These are phyloP conservation scores for Aporrectodea caliginosa DNA, from an alignment of 1,140 invertebrate genomes.

Conservation along the genomic window DNA sequence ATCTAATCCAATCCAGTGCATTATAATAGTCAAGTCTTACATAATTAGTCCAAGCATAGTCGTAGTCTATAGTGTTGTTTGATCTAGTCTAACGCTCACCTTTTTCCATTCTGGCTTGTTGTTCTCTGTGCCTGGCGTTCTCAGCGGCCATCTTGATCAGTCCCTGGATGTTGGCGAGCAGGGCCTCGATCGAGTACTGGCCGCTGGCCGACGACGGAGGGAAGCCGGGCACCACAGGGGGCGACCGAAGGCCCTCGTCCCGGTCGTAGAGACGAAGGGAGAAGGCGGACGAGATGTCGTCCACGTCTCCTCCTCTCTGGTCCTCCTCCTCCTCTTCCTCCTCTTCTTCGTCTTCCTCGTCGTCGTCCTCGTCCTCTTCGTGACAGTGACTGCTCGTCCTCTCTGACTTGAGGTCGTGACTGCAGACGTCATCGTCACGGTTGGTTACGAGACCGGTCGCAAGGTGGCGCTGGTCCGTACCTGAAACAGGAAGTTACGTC, in stretches of 20 bases:
- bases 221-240: conserved; percentile 64
- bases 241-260: no score
- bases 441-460: no score
- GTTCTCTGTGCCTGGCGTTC: conserved; percentile 89
- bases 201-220: not conserved
- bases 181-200: conserved; percentile 73
- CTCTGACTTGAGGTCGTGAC: not conserved
- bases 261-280: not conserved
- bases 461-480: not conserved
- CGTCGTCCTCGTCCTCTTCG: no score
- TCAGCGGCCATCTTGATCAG: conserved; percentile 90
- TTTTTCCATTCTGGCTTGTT: conserved; percentile 94
- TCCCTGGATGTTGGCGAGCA: conserved; percentile 89
- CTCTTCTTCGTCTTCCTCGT: not conserved
- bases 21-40: no score
- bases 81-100: no score
- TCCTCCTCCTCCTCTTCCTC: not conserved
- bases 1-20: no score
- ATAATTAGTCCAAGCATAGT: no score
- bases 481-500: no score
- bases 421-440: not conserved
- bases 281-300: not conserved
- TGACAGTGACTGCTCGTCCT: not conserved
- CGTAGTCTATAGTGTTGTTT: no score
- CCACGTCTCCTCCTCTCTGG: not conserved